Evolutionary conservation across 2,113 vertebrate genomes (phyloP).

Genomic region (Ochotona curzoniae): DNA sequence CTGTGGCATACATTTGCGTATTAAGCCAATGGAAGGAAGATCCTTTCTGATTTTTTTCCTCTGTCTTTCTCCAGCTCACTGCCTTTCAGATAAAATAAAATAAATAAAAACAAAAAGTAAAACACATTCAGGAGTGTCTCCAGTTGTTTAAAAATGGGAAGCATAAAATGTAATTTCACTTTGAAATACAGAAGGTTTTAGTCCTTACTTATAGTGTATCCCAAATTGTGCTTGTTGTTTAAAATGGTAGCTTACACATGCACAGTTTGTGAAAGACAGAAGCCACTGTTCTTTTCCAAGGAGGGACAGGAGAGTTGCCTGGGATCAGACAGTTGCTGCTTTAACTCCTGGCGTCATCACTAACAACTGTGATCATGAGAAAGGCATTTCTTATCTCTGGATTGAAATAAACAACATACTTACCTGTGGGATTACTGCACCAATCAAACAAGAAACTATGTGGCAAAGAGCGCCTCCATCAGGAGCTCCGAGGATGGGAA

Average conservation of each 20-base stretch:
- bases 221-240: background rate
- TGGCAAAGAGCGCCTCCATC: background rate
- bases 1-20: no score
- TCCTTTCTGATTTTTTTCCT: no score
- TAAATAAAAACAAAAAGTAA: background rate
- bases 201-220: background rate
- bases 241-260: background rate
- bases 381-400: background rate
- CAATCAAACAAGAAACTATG: background rate
- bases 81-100: no score
- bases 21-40: no score
- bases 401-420: background rate
- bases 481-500: background rate
- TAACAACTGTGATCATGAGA: background rate
- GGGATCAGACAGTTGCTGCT: background rate
- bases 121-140: background rate
- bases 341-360: background rate
- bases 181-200: background rate
- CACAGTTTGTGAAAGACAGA: background rate
- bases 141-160: background rate
- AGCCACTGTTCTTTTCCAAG: background rate
- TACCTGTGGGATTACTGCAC: rapidly evolving
- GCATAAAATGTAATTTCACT: background rate
- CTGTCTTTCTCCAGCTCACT: no score
- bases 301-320: background rate